Base-by-base conservation (phyloP, 2,888 invertebrate genomes). In the Dione vanillae region DNA sequence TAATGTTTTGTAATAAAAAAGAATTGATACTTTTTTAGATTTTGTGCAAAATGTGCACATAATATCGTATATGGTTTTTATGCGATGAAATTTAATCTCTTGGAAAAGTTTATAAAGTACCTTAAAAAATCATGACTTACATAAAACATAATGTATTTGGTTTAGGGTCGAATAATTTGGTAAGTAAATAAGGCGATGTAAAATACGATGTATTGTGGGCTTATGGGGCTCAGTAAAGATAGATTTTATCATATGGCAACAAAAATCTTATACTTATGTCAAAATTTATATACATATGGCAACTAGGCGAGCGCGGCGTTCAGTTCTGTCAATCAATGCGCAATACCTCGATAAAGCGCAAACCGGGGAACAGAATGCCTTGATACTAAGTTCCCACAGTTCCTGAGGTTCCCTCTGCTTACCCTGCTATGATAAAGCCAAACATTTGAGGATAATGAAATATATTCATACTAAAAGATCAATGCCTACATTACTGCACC, bases 1-100 rank as follows among this genome's bases (percentile, higher is more conserved):
- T 37, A 0, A 35, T 37, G n/a, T 37, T 14, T 52, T 56, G n/a
- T 56, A 56, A 56, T 56, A 56, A 56, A 56, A 56, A 1, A 11
- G 11, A 56, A 40, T 16, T 56, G 37, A 11, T 37, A 54, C 35
- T 10, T 54, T 37, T 51, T 12, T 27, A 1, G 5, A 35, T 11
- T 56, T 16, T 54, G 27, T n/a, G 27, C 9, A 54, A 49, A 19
- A 27, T 54, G 14, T 27, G 3, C 27, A 9, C 9, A 19, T 3
- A 9, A 49, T 16, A 0, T 20, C 20, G 51, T 12, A 45, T n/a
- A 45, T 27, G 27, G 9, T 35, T 9, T 10, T 10, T 9, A 35
- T 54, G 14, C 47, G 7, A 47, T 16, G 16, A 8, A 16, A 16
- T 16, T 16, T 47, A 16, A 16, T 47, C 19, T 47, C 9, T 54